A percentile compares a stretch with the other conserved stretches of the same genome.
phyloP scores from a whole-genome alignment of 92 coral and sea anemone species.

The Epizoanthus illoricatus region DNA sequence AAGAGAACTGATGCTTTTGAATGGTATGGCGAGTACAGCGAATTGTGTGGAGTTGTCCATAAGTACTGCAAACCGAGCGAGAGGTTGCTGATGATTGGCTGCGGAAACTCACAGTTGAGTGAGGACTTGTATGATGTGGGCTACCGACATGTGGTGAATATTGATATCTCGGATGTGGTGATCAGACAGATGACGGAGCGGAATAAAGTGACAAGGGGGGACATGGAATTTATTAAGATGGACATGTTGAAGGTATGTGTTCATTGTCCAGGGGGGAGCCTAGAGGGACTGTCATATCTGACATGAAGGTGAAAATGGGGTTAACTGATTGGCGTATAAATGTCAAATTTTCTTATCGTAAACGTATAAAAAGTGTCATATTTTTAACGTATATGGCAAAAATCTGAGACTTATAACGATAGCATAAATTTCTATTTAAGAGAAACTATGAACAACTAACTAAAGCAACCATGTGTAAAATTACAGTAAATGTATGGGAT shows the following conservation, averaged over 20 bases:
- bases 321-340: too few relatives aligned
- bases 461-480: too few relatives aligned
- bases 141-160: conserved; percentile 60
- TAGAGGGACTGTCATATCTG: not conserved
- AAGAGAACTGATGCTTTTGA: conserved; percentile 59
- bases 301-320: too few relatives aligned
- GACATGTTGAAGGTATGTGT: conserved; percentile 50
- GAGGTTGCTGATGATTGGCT: conserved; percentile 55
- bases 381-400: too few relatives aligned
- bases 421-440: too few relatives aligned
- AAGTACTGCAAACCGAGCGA: conserved; percentile 82
- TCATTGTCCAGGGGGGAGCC: not conserved
- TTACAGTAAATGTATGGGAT: too few relatives aligned
- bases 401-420: too few relatives aligned
- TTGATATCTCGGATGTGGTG: conserved; percentile 77
- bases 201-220: conserved; percentile 63
- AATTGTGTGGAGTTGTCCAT: conserved; percentile 65
- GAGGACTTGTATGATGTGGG: conserved; percentile 91
- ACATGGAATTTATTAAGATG: conserved; percentile 67
- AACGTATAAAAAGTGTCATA: too few relatives aligned
- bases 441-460: too few relatives aligned
- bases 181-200: conserved; percentile 62
- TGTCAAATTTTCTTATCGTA: too few relatives aligned
- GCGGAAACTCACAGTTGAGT: conserved; percentile 58
- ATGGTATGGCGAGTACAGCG: conserved; percentile 69